Base-by-base conservation (phyloP, 2,888 invertebrate species). In the Tenthredo notha region DNA sequence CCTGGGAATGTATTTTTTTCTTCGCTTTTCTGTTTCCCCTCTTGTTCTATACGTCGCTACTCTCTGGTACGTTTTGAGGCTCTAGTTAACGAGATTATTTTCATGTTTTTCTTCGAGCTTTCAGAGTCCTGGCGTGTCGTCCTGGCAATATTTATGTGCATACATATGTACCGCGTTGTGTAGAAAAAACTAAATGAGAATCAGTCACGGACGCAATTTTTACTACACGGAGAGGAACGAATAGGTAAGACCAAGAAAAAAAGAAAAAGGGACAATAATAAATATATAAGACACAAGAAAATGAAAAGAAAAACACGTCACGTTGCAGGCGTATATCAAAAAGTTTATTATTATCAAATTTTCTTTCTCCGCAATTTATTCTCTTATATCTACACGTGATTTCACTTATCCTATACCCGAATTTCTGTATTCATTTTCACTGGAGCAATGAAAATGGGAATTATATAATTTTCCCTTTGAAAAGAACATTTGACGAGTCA, bases 181-280 rank as follows among this genome's bases (percentile, higher is more conserved):
- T 50, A 2, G 50, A n/a, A 18, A 37, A 37, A 33, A 40, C 33
- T 18, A 54, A 77, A 54, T 77, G 50, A 77, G 50, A 54, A 54
- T 77, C 77, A 77, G 54, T 77, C 77, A 77, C 77, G 77, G 47
- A 77, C 33, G 29, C 50, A 29, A 77, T 77, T 50, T 77, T 67
- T 18, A 67, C 18, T 67, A 33, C 67, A 33, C 33, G 33, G 15
- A 5, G 33, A 12, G 12, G 25, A 29, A 25, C 29, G 29, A n/a
- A 54, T 18, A 33, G 29, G 21, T 47, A n/a, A 43, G 21, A 74
- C 6, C 15, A 43, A 21, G 18, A 67, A 12, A 33, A 33, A 67
- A 33, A 67, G 4, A 67, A 2, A 67, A 6, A 67, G 18, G 18
- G 15, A 67, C 12, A 67, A 33, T 67, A 33, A 18, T n/a, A 9